These are phyloP conservation scores for Rhipidura dahli DNA, from an alignment of 2,113 vertebrate species.

Conservation along the genomic window DNA sequence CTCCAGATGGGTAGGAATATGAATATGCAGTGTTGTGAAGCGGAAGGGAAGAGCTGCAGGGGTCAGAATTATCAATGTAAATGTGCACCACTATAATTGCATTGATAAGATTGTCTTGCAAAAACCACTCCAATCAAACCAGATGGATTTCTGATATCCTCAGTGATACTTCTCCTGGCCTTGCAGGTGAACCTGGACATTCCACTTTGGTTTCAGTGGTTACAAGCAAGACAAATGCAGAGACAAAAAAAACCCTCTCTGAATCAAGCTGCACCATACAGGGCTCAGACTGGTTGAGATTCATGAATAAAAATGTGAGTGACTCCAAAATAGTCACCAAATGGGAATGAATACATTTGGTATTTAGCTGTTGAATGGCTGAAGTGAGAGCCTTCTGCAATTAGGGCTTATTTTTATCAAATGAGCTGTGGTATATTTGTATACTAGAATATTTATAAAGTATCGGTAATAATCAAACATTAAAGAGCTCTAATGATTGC, in stretches of 20 bases:
- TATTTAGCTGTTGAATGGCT: background rate
- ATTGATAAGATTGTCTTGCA: background rate
- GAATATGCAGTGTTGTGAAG: background rate
- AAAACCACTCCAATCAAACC: background rate
- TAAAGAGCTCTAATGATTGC: background rate
- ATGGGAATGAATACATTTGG: background rate
- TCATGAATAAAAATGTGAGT: background rate
- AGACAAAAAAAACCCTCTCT: background rate
- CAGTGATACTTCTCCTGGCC: background rate
- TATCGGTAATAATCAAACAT: constrained; percentile 10
- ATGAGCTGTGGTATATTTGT: background rate
- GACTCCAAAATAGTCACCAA: background rate
- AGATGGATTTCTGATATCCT: background rate
- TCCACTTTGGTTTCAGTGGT: background rate
- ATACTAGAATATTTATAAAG: background rate
- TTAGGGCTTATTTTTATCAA: constrained; percentile 1
- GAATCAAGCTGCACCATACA: background rate
- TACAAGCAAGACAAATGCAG: background rate
- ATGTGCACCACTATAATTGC: background rate
- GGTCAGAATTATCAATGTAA: background rate
- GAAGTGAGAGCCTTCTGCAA: constrained; percentile 7
- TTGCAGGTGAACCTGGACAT: background rate
- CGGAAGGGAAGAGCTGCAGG: background rate
- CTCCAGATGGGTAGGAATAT: background rate
- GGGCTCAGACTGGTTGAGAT: background rate